phyloP scores from a whole-genome alignment of 1,140 invertebrate species.

The Neodiprion pinetum region DNA sequence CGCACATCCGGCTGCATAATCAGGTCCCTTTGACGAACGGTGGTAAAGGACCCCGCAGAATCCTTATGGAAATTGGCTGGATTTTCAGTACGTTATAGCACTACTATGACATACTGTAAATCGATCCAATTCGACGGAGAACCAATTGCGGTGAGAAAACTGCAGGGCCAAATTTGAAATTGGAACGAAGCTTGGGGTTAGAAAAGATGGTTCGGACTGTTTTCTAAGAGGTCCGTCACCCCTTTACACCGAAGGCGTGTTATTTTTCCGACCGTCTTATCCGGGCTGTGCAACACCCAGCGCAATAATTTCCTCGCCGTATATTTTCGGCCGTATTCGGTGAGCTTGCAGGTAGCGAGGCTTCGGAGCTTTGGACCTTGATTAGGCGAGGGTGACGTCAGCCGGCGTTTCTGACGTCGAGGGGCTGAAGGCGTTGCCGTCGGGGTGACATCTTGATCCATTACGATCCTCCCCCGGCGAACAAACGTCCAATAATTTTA shows the following conservation, averaged over 20 bases:
- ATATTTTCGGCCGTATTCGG: background rate
- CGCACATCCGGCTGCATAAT: no score
- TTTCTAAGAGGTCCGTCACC: background rate
- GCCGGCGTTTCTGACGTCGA: background rate
- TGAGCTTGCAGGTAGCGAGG: background rate
- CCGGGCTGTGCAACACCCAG: background rate
- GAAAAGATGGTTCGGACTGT: background rate
- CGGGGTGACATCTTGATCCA: conserved; percentile 10
- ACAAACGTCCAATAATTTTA: conserved; percentile 15
- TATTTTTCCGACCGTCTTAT: background rate
- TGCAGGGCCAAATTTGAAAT: no score
- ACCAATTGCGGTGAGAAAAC: no score
- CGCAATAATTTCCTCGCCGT: background rate
- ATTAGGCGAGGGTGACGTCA: conserved; percentile 4
- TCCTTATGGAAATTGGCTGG: no score
- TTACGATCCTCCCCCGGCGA: conserved; percentile 9
- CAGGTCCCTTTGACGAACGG: no score
- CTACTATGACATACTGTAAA: no score
- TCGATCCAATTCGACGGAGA: no score
- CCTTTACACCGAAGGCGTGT: no score
- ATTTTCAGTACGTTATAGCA: no score
- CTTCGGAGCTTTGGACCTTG: conserved; percentile 5
- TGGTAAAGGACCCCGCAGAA: no score
- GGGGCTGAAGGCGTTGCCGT: background rate
- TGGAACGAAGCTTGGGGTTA: background rate